These are phyloP conservation scores for Ganaspis brasiliensis DNA, from an alignment of 2,888 invertebrate species.

Conservation along the genomic window DNA sequence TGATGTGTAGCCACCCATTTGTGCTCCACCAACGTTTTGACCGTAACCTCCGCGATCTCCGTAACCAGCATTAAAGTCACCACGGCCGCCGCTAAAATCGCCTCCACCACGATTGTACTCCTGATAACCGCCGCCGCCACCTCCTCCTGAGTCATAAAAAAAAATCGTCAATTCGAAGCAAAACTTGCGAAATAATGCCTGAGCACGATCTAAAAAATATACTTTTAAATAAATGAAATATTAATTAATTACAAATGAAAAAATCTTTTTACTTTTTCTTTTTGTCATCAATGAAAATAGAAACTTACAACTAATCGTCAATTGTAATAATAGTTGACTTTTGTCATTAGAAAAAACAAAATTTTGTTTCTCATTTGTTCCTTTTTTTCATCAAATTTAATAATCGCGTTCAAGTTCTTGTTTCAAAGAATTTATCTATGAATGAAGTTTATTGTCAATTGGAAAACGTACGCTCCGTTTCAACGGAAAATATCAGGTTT, in stretches of 20 bases:
- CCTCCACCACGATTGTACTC: slow-evolving; percentile 78
- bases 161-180: background rate
- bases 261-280: background rate
- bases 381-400: too few relatives aligned
- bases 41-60: slow-evolving; percentile 77
- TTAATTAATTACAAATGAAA: background rate
- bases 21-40: slow-evolving; percentile 75
- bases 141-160: slow-evolving; percentile 69
- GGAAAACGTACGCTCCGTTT: too few relatives aligned
- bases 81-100: slow-evolving; percentile 76
- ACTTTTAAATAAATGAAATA: background rate
- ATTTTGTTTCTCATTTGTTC: too few relatives aligned
- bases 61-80: slow-evolving; percentile 77
- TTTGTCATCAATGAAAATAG: too few relatives aligned
- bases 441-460: too few relatives aligned
- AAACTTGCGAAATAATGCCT: background rate
- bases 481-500: too few relatives aligned
- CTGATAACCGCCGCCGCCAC: slow-evolving; percentile 76
- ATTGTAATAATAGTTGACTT: too few relatives aligned
- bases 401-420: too few relatives aligned
- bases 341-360: too few relatives aligned
- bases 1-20: slow-evolving; percentile 77
- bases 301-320: too few relatives aligned
- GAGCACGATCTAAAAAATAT: slow-evolving; percentile 3
- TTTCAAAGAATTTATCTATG: too few relatives aligned